Evolutionary conservation across 2,888 invertebrate genomes (phyloP).

Genomic region (Limenitis camilla): DNA sequence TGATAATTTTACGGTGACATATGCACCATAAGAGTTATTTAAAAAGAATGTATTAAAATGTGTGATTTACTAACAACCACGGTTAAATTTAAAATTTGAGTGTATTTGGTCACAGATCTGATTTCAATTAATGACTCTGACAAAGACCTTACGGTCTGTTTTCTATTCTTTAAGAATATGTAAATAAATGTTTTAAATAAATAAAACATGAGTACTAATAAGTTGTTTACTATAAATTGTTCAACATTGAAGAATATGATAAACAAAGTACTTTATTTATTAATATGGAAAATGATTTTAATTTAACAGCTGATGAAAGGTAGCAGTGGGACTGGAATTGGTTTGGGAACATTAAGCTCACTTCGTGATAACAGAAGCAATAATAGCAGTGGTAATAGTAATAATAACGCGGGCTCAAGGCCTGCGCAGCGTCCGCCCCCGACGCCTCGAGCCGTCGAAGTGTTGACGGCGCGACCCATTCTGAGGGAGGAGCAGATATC

Average conservation of each 20-base stretch:
- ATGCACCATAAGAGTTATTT: too few species aligned
- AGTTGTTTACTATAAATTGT: too few species aligned
- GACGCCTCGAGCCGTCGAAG: conserved; percentile 74
- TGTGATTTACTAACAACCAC: too few species aligned
- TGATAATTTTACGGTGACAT: too few species aligned
- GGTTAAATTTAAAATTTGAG: too few species aligned
- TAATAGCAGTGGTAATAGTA: conserved; percentile 30
- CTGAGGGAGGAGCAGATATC: conserved; percentile 94
- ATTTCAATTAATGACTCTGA: too few species aligned
- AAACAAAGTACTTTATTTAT: conserved; percentile 6
- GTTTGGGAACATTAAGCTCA: conserved; percentile 56
- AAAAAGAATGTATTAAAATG: too few species aligned
- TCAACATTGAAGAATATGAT: not conserved
- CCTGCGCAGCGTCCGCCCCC: conserved; percentile 40
- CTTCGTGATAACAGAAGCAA: conserved; percentile 49
- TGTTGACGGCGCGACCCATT: conserved; percentile 85
- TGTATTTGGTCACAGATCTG: too few species aligned
- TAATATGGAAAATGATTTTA: conserved; percentile 5
- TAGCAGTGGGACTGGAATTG: conserved; percentile 65
- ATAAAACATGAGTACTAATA: too few species aligned
- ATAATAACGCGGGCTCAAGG: conserved; percentile 27
- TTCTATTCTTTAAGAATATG: too few species aligned
- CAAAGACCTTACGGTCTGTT: too few species aligned
- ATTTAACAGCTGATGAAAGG: conserved; percentile 61
- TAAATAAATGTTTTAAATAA: too few species aligned